A percentile compares a stretch with the other conserved stretches of the same genome.
These are phyloP conservation scores for Mastomys natalensis DNA, from an alignment of 2,113 vertebrate species.

Conservation along the genomic window DNA sequence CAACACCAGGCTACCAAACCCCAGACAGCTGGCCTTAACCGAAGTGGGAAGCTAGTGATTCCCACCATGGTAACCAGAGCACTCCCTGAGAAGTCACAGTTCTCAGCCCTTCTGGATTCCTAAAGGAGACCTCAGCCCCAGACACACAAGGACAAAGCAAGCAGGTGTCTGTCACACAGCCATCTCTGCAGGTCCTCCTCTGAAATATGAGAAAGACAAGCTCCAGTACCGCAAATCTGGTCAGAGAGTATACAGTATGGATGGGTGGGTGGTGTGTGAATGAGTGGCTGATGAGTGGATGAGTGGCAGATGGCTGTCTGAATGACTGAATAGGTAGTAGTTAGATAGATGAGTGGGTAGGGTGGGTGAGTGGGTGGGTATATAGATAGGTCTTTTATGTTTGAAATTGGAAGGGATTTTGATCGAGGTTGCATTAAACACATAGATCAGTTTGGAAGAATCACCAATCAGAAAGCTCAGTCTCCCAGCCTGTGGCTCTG, in stretches of 20 bases:
- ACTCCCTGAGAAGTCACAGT: not conserved
- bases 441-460: not conserved
- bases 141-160: not conserved
- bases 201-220: not conserved
- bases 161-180: not conserved
- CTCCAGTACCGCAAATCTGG: accelerated
- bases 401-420: not conserved
- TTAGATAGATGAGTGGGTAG: too few species aligned
- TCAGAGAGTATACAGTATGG: too few species aligned
- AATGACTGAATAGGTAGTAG: not conserved
- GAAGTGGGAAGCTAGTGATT: not conserved
- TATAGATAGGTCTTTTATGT: not conserved
- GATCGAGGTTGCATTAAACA: not conserved
- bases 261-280: not conserved
- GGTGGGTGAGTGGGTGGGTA: not conserved
- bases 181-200: not conserved
- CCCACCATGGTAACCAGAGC: not conserved
- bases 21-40: not conserved
- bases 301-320: not conserved
- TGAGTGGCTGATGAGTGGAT: not conserved
- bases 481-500: not conserved
- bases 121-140: not conserved
- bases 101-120: not conserved
- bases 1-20: not conserved
- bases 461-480: not conserved